Base-by-base conservation (phyloP, 2,888 invertebrate genomes). In the Trissolcus japonicus region DNA sequence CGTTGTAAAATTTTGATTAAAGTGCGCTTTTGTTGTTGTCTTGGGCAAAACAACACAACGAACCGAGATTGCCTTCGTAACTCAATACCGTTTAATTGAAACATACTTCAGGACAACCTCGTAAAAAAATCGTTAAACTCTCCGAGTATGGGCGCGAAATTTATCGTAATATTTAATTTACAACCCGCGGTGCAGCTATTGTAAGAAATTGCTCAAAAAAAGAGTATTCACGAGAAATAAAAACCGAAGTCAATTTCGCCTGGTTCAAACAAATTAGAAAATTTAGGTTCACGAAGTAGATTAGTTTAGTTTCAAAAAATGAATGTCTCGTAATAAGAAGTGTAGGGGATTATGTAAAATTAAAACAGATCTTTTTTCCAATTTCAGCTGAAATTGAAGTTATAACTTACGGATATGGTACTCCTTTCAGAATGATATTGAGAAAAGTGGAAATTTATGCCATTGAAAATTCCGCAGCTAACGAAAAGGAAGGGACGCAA, bases 41-140 rank as follows among this genome's bases (percentile, higher is more conserved):
- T 61, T 67, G 62, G 61, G 21, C 54, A 43, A 78, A 79, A 67
- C 78, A 65, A 79, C 67, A 61, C 74, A 75, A 68, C 72, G 61
- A 69, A 57, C 72, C 65, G 69, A 80, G 80, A 84, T 86, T 85
- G 83, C 79, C 82, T 79, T 81, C 81, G 83, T 85, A 84, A 86
- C 83, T 84, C 82, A 81, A 83, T 84, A 79, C 62, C 71, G 79
- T 78, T 80, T 85, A 83, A 86, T 86, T 84, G 83, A 79, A 83
- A 81, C 81, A 82, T 78, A 79, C 74, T 79, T 80, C 79, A 81
- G 79, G 82, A 83, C 82, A 80, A 81, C 77, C 78, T 79, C 80
- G 67, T 73, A 73, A 68, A 73, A 72, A 68, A 77, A 68, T 69
- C 69, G 76, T 76, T 76, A 67, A 72, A 66, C 80, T 77, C 78